Evolutionary conservation across 2,888 invertebrate species (phyloP), one percentile per base, ranked within the genome.

Genomic region (Drosophila aldrichi): DNA sequence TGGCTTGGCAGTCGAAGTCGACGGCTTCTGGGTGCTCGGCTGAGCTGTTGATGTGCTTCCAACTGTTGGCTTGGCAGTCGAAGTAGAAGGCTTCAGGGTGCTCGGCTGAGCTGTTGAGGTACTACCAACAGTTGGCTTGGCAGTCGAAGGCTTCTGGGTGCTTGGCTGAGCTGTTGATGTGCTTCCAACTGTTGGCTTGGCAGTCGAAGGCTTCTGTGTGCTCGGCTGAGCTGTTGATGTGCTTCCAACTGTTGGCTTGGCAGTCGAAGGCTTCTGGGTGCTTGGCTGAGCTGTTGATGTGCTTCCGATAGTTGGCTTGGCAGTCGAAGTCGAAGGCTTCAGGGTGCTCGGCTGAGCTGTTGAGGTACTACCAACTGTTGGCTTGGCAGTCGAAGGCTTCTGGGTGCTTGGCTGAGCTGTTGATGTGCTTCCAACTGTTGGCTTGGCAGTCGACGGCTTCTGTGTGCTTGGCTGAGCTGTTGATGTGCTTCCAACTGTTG

Each of bases 1-100:
- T 9, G 59, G 36, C 18, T 49, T 58, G 2, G 10, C 1, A 9
- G 70, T 56, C 6, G 70, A 40, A 3, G 51, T 8, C 6, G 70
- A 40, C 0, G n/a, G n/a, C n/a, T n/a, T n/a, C n/a, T n/a, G n/a
- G n/a, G n/a, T n/a, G n/a, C n/a, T n/a, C n/a, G n/a, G n/a, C n/a
- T n/a, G n/a, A n/a, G n/a, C n/a, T n/a, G n/a, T n/a, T n/a, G n/a
- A n/a, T n/a, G n/a, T n/a, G n/a, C n/a, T n/a, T n/a, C n/a, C n/a
- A n/a, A n/a, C n/a, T n/a, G n/a, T n/a, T n/a, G n/a, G n/a, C n/a
- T n/a, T n/a, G n/a, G n/a, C n/a, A n/a, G n/a, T n/a, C n/a, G n/a
- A n/a, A n/a, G n/a, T n/a, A n/a, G n/a, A n/a, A n/a, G n/a, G n/a
- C n/a, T n/a, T n/a, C n/a, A n/a, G n/a, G n/a, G n/a, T n/a, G n/a